Evolutionary conservation across 2,888 invertebrate species (phyloP), one percentile per base, ranked within the genome.

Genomic region (Chydorus sphaericus): DNA sequence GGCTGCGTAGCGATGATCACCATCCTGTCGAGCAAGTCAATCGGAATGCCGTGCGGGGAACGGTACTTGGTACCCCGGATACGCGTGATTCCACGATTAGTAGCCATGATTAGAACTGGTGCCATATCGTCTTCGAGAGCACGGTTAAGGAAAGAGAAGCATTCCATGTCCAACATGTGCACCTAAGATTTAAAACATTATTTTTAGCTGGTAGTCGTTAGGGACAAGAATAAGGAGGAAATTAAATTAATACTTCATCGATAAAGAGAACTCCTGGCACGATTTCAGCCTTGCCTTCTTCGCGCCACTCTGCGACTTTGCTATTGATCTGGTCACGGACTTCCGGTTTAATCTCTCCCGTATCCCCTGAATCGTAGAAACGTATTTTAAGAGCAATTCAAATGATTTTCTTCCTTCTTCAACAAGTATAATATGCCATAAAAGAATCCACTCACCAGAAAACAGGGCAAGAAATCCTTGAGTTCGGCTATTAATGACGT

Each of bases 161-260:
- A 98, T 69, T 99, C 98, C 44, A 98, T 92, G 69, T 98, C 98
- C 61, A 99, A 73, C 96, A 98, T 97, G 68, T 99, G 98, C 0
- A 91, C 85, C 77, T 79, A 69, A 23, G 60, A 59, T 31, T 44
- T 33, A 52, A 54, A 28, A 55, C 8, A 11, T 44, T 53, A 28
- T 14, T 5, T 6, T 16, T 16, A 36, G 30, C 10, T 38, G 14
- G n/a, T 23, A 33, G 18, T 18, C 33, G 5, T n/a, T n/a, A n/a
- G 14, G 30, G 29, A 44, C 10, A 18, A 16, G 8, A 26, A 37
- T 3, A 23, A 18, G 4, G 39, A 16, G 7, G 11, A 10, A 7
- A 20, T n/a, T 16, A 30, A 8, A 39, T 23, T 57, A 54, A 60
- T 59, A 83, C 90, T 75, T 97, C 96, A 67, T 97, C 96, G 61